These are phyloP conservation scores for Erebia ligea DNA, from an alignment of 2,888 invertebrate species.

Conservation along the genomic window DNA sequence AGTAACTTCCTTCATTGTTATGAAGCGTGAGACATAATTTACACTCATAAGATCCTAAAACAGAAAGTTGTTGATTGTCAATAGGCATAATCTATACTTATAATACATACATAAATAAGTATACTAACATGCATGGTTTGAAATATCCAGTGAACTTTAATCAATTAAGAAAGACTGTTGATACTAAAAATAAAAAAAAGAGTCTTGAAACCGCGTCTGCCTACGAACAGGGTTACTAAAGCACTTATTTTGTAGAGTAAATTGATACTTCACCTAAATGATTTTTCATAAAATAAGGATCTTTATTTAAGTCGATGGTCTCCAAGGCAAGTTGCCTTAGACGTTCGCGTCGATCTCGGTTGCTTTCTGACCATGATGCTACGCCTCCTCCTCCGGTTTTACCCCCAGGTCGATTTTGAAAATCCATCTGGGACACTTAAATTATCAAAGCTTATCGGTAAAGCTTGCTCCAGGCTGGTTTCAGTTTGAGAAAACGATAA, in stretches of 20 bases:
- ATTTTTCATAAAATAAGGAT: constrained; percentile 99
- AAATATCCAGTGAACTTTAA: background rate
- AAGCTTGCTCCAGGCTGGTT: background rate
- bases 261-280: constrained; percentile 87
- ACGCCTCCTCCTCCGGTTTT: constrained; percentile 99
- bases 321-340: constrained; percentile 97
- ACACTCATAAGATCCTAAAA: constrained; percentile 96
- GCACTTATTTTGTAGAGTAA: background rate
- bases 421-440: constrained; percentile 89
- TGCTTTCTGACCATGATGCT: constrained; percentile 99
- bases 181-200: background rate
- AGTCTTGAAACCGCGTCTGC: too few relatives aligned
- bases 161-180: background rate
- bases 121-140: too few relatives aligned
- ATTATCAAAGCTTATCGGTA: background rate
- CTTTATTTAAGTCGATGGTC: constrained; percentile 99
- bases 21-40: constrained; percentile 99
- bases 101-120: too few relatives aligned
- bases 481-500: background rate
- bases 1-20: constrained; percentile 99
- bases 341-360: constrained; percentile 97
- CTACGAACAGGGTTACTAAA: too few relatives aligned
- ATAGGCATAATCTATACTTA: background rate
- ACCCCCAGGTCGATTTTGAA: constrained; percentile 99
- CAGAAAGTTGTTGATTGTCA: background rate